Evolutionary conservation across 2,113 vertebrate species (phyloP), one percentile per base, ranked within the genome.

Genomic region (Atherinomorus stipes): DNA sequence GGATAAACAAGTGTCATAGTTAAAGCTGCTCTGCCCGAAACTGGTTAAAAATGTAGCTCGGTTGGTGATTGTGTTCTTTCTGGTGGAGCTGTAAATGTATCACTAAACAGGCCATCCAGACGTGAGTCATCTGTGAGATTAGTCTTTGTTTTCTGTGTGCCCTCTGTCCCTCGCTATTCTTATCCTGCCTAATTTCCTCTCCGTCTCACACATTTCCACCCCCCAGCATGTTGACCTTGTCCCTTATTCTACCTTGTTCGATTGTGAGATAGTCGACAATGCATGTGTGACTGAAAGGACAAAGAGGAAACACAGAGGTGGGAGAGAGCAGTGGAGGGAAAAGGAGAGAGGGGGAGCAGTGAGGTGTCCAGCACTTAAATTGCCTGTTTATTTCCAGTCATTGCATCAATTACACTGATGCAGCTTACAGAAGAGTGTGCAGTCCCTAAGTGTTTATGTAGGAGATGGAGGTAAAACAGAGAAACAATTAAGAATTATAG

Each of bases 381-480:
- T 93, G 93, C 92, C 93, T 94, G 91, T 94, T 95, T 94, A 93
- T 94, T 94, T 94, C 93, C 91, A 93, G 93, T 92, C 92, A 89
- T 90, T 89, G 92, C 93, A 88, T 92, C 92, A 91, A 92, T 94
- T 93, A 91, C 87, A 89, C 76, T 54, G 69, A 90, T 85, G 74
- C 77, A 82, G 83, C 73, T 76, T 77, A 76, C 64, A 85, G 83
- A 84, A 22, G 25, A 77, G 64, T 19, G 31, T 11, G 26, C 67
- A 42, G 68, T 38, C 64, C 69, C 76, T 79, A 76, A 78, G 78
- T 85, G 82, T 79, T 64, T 72, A 49, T 76, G 60, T 44, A 22
- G 56, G 62, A 15, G 51, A 69, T 51, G 61, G 52, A 64, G 66
- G 16, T 69, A 66, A 47, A 75, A 45, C 22, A 76, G 22, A 64